Percentiles rank a stretch among this genome's conserved stretches.
These are phyloP conservation scores for Pasiphila rectangulata DNA, from an alignment of 2,888 invertebrate species.

Conservation along the genomic window DNA sequence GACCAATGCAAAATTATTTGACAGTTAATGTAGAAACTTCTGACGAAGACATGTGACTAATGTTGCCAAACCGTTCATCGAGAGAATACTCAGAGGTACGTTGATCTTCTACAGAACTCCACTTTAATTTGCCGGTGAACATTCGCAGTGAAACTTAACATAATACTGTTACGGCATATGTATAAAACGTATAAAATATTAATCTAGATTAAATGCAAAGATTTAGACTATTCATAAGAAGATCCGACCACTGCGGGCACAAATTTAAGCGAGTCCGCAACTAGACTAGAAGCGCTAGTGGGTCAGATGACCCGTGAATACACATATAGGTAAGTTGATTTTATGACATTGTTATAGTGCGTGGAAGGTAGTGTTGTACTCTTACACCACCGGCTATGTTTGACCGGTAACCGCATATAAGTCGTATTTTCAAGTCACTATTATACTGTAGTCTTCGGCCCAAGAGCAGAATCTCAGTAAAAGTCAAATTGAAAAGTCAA, in stretches of 20 bases:
- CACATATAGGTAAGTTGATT: too few species aligned
- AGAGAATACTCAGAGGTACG: background rate
- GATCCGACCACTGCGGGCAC: constrained; percentile 47
- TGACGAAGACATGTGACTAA: too few species aligned
- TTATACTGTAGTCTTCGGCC: too few species aligned
- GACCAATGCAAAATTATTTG: background rate
- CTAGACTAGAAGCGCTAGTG: constrained; percentile 74
- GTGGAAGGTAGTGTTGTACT: too few species aligned
- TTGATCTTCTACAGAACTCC: background rate
- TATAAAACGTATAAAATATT: constrained; percentile 71
- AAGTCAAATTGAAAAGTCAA: too few species aligned
- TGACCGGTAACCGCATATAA: too few species aligned
- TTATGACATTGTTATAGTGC: too few species aligned
- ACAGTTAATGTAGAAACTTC: too few species aligned
- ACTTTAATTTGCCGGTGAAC: background rate
- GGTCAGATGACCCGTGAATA: constrained; percentile 29
- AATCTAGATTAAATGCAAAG: constrained; percentile 76
- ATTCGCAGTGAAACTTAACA: constrained; percentile 52
- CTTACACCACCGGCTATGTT: too few species aligned
- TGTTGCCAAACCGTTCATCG: background rate
- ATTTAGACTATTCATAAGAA: constrained; percentile 77
- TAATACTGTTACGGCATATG: constrained; percentile 69
- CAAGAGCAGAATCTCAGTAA: too few species aligned
- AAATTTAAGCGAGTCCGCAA: constrained; percentile 71
- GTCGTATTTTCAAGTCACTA: too few species aligned